Evolutionary conservation across 2,888 invertebrate genomes (phyloP).

Genomic region (Achlya flavicornis): DNA sequence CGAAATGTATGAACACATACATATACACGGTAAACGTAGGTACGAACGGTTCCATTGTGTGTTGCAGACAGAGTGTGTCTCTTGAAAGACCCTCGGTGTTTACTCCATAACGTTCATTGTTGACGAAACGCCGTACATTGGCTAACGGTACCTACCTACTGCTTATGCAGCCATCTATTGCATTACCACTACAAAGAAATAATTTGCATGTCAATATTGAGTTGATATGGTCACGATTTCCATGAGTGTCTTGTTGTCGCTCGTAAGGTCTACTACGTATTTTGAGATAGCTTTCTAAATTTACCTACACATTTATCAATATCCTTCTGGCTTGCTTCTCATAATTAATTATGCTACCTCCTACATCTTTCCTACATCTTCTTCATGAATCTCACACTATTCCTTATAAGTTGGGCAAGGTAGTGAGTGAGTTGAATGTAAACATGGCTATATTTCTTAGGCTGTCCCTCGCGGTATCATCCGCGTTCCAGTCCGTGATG

Average conservation of each 20-base stretch:
- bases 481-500: no score
- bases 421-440: no score
- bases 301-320: not conserved
- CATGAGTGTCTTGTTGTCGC: conserved; percentile 35
- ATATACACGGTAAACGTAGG: not conserved
- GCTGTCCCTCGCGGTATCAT: no score
- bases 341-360: no score
- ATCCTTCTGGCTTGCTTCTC: not conserved
- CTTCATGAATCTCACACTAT: no score
- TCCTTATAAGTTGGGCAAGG: no score
- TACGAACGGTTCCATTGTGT: conserved; percentile 4
- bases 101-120: conserved; percentile 48
- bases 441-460: no score
- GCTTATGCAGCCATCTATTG: conserved; percentile 52
- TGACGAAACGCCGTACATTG: conserved; percentile 50
- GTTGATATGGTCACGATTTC: conserved; percentile 45
- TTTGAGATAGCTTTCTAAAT: no score
- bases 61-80: conserved; percentile 5
- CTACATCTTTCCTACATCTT: no score
- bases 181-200: conserved; percentile 54
- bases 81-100: conserved; percentile 29
- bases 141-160: conserved; percentile 53
- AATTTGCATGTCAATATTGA: conserved; percentile 59
- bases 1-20: not conserved
- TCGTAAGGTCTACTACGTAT: conserved; percentile 13